These are phyloP conservation scores for Merodon equestris DNA, from an alignment of 2,888 invertebrate species.

Conservation along the genomic window DNA sequence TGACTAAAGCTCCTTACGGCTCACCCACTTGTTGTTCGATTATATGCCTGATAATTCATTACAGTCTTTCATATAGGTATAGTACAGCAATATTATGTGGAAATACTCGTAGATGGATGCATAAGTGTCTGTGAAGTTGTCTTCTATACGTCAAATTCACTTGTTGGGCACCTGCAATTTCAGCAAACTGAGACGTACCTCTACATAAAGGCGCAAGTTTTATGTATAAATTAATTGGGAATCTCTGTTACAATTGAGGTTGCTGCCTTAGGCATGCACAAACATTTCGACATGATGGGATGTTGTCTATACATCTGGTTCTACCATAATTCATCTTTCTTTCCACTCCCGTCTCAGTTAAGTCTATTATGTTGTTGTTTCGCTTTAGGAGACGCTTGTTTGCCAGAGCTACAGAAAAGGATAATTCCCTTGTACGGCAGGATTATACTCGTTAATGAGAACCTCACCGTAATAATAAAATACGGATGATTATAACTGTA, in stretches of 20 bases:
- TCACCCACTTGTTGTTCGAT: constrained; percentile 61
- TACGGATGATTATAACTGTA: too few species aligned
- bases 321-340: not conserved
- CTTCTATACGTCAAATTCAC: too few species aligned
- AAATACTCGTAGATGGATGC: too few species aligned
- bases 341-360: constrained; percentile 1
- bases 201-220: constrained; percentile 23
- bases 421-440: constrained; percentile 37
- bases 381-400: constrained; percentile 21
- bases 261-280: constrained; percentile 7
- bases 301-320: constrained; percentile 2
- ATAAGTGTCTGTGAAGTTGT: not conserved
- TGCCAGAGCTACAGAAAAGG: constrained; percentile 20
- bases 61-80: constrained; percentile 15
- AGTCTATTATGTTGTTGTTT: constrained; percentile 13
- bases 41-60: constrained; percentile 60
- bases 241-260: constrained; percentile 40
- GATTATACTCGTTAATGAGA: constrained; percentile 42
- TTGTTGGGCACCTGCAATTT: too few species aligned
- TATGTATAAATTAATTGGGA: constrained; percentile 52
- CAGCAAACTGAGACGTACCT: too few species aligned
- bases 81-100: constrained; percentile 16
- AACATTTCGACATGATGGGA: constrained; percentile 1
- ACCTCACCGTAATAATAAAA: not conserved
- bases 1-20: constrained; percentile 31